Percentiles rank a stretch among this genome's conserved stretches.
phyloP scores from a whole-genome alignment of 2,113 vertebrate genomes.

The Hippoglossus stenolepis region DNA sequence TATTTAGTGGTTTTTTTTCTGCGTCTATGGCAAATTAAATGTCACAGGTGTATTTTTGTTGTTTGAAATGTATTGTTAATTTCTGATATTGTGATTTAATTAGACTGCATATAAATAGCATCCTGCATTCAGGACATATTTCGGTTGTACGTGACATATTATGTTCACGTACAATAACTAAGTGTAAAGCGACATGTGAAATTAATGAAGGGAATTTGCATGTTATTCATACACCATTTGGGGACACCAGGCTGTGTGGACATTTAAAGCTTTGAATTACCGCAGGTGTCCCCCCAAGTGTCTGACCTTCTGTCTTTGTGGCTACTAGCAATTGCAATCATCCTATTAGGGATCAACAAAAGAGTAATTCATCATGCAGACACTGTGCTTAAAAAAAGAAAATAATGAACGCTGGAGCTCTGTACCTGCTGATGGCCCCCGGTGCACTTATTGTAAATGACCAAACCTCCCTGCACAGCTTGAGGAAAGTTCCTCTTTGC shows the following conservation, averaged over 20 bases:
- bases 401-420: constrained; percentile 10
- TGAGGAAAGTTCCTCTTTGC: constrained; percentile 23
- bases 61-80: too few relatives aligned
- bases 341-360: background rate
- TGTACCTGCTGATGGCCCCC: constrained; percentile 12
- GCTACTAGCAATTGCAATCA: background rate
- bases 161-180: too few relatives aligned
- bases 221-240: background rate
- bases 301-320: background rate
- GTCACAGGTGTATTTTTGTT: too few relatives aligned
- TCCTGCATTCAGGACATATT: too few relatives aligned
- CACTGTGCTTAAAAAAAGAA: constrained; percentile 9
- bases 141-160: too few relatives aligned
- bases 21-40: too few relatives aligned
- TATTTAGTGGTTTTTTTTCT: too few relatives aligned
- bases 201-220: background rate
- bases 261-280: background rate
- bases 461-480: constrained; percentile 11
- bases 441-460: background rate
- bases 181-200: too few relatives aligned
- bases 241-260: background rate
- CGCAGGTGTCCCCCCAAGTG: background rate
- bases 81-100: too few relatives aligned
- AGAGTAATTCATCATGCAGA: constrained; percentile 24
- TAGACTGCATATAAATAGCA: too few relatives aligned